Evolutionary conservation across 2,113 vertebrate genomes (phyloP).

Genomic region (Synodontis membranacea): DNA sequence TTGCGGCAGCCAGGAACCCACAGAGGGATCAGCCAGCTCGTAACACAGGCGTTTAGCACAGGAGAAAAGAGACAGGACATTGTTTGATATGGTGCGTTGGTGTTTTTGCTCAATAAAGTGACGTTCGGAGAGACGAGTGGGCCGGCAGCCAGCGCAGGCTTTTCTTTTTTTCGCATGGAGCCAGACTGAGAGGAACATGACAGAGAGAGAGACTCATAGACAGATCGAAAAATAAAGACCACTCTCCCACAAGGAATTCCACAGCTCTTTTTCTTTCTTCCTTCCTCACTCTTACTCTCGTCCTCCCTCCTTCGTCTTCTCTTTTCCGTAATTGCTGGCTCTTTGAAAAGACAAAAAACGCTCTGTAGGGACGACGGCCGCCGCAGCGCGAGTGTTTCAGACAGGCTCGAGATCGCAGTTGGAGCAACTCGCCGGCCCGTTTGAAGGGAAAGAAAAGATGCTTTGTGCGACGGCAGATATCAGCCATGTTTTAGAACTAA

Average conservation of each 20-base stretch:
- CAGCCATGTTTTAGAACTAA: neutral
- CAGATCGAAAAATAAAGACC: conserved; percentile 19
- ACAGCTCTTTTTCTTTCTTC: conserved; percentile 7
- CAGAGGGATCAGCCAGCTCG: conserved; percentile 34
- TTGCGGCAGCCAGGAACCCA: neutral
- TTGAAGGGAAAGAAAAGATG: conserved; percentile 35
- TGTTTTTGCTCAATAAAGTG: conserved; percentile 33
- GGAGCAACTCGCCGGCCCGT: neutral
- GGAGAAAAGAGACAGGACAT: conserved; percentile 29
- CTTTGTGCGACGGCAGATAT: conserved; percentile 16
- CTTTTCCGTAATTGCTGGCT: conserved; percentile 9
- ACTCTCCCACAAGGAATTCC: conserved; percentile 41
- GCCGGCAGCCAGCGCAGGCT: conserved; percentile 7
- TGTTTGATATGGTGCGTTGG: conserved; percentile 37
- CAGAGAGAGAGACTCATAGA: conserved; percentile 23
- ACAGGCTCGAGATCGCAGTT: neutral
- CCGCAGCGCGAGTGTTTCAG: neutral
- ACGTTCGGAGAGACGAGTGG: conserved; percentile 32
- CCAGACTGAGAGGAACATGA: conserved; percentile 35
- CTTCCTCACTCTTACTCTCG: conserved; percentile 1
- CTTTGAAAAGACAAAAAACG: conserved; percentile 18
- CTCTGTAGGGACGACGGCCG: neutral
- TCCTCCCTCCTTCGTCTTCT: conserved; percentile 12
- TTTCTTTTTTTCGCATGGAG: conserved; percentile 5
- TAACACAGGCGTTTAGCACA: conserved; percentile 5